Percentiles rank a stretch among this genome's conserved stretches.
Evolutionary conservation across 2,797 vertebrate species (phyloP).

Genomic region (Steatocranus sp.): DNA sequence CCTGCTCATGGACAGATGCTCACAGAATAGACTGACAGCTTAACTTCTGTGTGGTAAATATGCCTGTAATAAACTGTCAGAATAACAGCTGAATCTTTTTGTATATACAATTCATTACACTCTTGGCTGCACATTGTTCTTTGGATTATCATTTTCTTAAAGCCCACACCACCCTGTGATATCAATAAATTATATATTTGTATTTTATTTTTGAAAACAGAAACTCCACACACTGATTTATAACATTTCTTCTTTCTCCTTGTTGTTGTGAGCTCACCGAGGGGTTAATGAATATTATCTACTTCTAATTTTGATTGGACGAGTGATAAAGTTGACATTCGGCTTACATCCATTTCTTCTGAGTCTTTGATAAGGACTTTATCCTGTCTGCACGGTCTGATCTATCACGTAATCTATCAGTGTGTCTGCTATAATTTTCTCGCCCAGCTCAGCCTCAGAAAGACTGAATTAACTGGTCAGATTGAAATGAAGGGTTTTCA

Average conservation of each 20-base stretch:
- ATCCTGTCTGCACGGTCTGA: constrained; percentile 27
- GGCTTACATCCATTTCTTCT: constrained; percentile 23
- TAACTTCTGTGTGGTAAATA: not conserved
- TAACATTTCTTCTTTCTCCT: not conserved
- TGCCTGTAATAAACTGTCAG: not conserved
- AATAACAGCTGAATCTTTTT: not conserved
- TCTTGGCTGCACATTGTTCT: not conserved
- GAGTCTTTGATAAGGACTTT: constrained; percentile 26
- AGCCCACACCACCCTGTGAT: not conserved
- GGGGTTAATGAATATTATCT: constrained; percentile 7
- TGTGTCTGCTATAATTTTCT: constrained; percentile 23
- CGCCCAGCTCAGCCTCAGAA: constrained; percentile 25
- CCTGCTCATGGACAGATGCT: not conserved
- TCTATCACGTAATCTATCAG: constrained; percentile 47
- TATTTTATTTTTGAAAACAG: no score
- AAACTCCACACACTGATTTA: not conserved
- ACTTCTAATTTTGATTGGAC: not conserved
- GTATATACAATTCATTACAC: not conserved
- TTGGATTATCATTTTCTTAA: not conserved
- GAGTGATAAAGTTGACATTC: constrained; percentile 14
- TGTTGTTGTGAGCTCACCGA: not conserved
- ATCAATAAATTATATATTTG: not conserved
- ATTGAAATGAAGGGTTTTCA: constrained; percentile 69
- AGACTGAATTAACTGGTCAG: constrained; percentile 51
- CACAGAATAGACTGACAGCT: not conserved